Base-by-base conservation (phyloP, 2,888 invertebrate genomes). In the Amphipyra tragopoginis region DNA sequence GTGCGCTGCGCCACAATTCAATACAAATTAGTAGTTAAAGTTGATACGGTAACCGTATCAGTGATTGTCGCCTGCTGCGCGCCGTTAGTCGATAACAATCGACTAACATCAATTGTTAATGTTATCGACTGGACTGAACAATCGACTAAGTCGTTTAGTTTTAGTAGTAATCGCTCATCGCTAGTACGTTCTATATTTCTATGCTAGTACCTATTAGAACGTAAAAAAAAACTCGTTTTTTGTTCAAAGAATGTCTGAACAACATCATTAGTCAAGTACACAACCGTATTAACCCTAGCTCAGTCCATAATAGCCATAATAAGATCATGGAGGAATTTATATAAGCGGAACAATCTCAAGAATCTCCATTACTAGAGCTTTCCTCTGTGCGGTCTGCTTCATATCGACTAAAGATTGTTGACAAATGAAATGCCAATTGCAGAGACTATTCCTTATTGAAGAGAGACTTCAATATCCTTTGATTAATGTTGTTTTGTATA, bases 291-390 rank as follows among this genome's bases (percentile, higher is more conserved):
- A 86, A 82, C 75, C 71, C 75, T 21, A 58, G 45, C 76, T 80
- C 47, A 54, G 57, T 13, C 39, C 39, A 29, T 84, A 81, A 84
- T 78, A 71, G 74, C 68, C 72, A 60, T 81, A 78, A 80, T 81
- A 76, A 77, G 77, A 68, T 73, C 77, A 72, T 75, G 76, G 54
- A 69, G 67, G 75, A 83, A 84, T 85, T 83, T 80, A 78, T 80
- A 82, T 83, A 75, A 77, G 60, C 76, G 71, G 62, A 63, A 68
- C 55, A 52, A 61, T 70, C 61, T 54, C 62, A 66, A 64, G 74
- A 74, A 80, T 80, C 62, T 72, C 76, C 72, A 82, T 83, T 74
- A 71, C 60, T 44, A 40, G n/a, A 54, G 50, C 39, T 50, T 43
- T 47, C 43, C 52, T 29, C 51, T 9, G 34, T 61, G 54, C 55